phyloP scores from a whole-genome alignment of 2,113 vertebrate species.

The Orientallactaga bullata region DNA sequence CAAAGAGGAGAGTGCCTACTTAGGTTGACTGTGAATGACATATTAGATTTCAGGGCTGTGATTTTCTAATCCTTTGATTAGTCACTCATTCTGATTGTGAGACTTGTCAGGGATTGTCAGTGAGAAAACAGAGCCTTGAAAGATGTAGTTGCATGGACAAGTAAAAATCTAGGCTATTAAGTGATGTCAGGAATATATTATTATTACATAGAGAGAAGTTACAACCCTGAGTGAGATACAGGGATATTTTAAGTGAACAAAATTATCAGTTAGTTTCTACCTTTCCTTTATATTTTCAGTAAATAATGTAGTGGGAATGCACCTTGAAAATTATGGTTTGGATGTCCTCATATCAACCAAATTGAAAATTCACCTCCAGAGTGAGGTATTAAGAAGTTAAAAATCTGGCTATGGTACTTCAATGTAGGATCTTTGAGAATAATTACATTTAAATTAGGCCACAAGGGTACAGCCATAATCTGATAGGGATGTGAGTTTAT shows the following conservation, averaged over 20 bases:
- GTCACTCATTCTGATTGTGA: neutral
- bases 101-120: neutral
- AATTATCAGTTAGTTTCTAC: neutral
- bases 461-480: too few species aligned
- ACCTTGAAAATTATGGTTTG: neutral
- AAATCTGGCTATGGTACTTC: neutral
- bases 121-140: neutral
- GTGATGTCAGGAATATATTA: neutral
- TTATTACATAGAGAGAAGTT: slow-evolving; percentile 8
- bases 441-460: neutral
- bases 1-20: neutral
- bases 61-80: slow-evolving; percentile 40
- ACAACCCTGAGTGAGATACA: neutral
- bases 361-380: neutral
- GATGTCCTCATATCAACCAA: neutral
- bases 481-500: neutral
- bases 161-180: neutral
- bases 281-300: neutral
- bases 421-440: neutral
- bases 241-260: neutral
- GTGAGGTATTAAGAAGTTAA: neutral
- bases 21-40: neutral
- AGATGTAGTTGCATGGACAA: neutral
- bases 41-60: neutral
- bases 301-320: neutral